Evolutionary conservation across 2,888 invertebrate genomes (phyloP), one percentile per base, ranked within the genome.

Genomic region (Exephanes ischioxanthus): DNA sequence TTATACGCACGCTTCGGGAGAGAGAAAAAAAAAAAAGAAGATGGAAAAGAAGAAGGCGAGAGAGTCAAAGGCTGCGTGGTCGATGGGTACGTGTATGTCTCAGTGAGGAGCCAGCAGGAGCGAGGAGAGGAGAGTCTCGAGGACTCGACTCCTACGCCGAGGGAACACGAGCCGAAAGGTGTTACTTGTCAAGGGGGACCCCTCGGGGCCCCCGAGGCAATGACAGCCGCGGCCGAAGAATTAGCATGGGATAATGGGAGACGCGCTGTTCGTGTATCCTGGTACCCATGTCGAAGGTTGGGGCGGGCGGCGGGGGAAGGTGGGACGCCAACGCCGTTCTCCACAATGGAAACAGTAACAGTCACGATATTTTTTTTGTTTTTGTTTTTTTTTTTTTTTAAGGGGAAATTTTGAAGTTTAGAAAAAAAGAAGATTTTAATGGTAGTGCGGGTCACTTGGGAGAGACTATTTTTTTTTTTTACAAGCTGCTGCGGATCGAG

Each of bases 231-330:
- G 89, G 91, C 91, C 90, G 89, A 33, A 91, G 92, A 94, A 94
- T 94, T 94, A 94, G 93, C 94, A 94, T 94, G 93, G 93, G 94
- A 94, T 94, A 94, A 94, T 94, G 92, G 93, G 93, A 93, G 85
- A 86, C 83, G 79, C 92, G 90, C 91, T 89, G 90, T 90, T 90
- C 90, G 88, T 85, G 79, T 63, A 68, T 80, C 85, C 83, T 76
- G 66, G 90, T 91, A 91, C 91, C 91, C 90, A 91, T 83, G 88
- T 84, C 89, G 89, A 89, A 90, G 91, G 90, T 41, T 41, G 41
- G 41, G 41, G 41, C 41, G 41, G 41, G 41, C 92, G 88, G 91
- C 90, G 90, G 90, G 91, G 90, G 90, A 90, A 87, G 89, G 86
- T 72, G 76, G 86, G 83, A 85, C 68, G 72, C 83, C 83, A 77